Conservation (phyloP, 2,113 vertebrate species). For the Corynorhinus townsendii region DNA sequence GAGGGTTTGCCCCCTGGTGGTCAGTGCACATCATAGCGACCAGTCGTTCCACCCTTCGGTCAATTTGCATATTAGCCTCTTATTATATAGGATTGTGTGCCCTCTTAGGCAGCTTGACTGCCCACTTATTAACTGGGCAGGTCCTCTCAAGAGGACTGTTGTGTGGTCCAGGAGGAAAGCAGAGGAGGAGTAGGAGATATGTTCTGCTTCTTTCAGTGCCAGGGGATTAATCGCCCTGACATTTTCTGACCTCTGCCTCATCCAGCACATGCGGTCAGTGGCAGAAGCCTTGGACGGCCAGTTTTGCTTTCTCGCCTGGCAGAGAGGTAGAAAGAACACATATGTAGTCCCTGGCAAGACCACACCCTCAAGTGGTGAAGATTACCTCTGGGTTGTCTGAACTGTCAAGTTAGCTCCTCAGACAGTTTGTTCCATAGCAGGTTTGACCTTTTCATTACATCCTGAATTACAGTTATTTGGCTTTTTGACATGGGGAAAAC, state of each 20-base stretch:
- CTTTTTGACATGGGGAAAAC: conserved; percentile 55
- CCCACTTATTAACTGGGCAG: not conserved
- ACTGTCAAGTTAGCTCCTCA: conserved; percentile 64
- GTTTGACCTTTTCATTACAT: conserved; percentile 67
- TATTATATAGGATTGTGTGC: not conserved
- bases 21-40: no score
- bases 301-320: conserved; percentile 55
- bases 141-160: not conserved
- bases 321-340: conserved; percentile 50
- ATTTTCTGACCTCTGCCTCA: conserved; percentile 52
- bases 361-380: conserved; percentile 64
- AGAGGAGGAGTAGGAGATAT: not conserved
- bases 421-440: conserved; percentile 54
- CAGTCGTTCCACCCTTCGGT: no score
- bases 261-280: conserved; percentile 10
- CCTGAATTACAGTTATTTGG: conserved; percentile 66
- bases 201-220: not conserved
- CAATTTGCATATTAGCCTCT: no score
- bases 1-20: no score
- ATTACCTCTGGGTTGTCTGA: conserved; percentile 71
- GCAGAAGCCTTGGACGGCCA: not conserved
- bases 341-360: conserved; percentile 72
- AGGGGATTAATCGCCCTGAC: not conserved
- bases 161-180: not conserved
- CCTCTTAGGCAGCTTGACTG: not conserved